Base-by-base conservation (phyloP, 2,888 invertebrate genomes). In the Noctua janthe region DNA sequence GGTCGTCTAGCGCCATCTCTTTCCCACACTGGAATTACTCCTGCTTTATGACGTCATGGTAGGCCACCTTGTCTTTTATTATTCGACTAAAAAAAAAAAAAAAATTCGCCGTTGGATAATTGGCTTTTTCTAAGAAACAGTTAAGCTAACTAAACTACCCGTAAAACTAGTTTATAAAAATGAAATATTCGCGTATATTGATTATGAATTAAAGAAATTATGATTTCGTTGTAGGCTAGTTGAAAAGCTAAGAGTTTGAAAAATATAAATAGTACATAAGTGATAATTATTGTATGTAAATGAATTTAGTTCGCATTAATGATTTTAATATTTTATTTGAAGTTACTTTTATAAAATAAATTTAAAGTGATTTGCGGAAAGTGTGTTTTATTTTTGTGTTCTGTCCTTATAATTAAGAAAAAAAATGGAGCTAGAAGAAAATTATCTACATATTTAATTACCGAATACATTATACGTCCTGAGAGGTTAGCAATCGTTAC, bases 291-390 rank as follows among this genome's bases (percentile, higher is more conserved):
- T 84, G 67, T 85, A 89, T 82, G 84, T 87, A 86, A 88, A 89
- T 90, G 90, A 86, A 81, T 91, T 91, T 86, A 80, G 91, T 94
- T 94, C 88, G 94, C 94, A 92, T 92, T 86, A 74, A 89, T 92
- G 87, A 92, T 90, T 93, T 91, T 86, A 89, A 91, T 91, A 91
- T 93, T 94, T 94, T 88, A 92, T 94, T 94, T 92, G 92, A 84
- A 92, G 93, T 95, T 95, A 95, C 91, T 95, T 95, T 95, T 95
- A 94, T 94, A 95, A 91, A 95, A 94, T 94, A 95, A 94, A 94
- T 93, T 91, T 93, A 91, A 95, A 93, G 92, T 95, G 92, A 94
- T 93, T 95, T 94, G 93, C 93, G 91, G 92, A 90, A 67, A 54
- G 71, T 71, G 80, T 74, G 88, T 94, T 93, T 94, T 91, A 92